Conservation (phyloP, 2,888 invertebrate genomes). For the Drosophila demipolita region DNA sequence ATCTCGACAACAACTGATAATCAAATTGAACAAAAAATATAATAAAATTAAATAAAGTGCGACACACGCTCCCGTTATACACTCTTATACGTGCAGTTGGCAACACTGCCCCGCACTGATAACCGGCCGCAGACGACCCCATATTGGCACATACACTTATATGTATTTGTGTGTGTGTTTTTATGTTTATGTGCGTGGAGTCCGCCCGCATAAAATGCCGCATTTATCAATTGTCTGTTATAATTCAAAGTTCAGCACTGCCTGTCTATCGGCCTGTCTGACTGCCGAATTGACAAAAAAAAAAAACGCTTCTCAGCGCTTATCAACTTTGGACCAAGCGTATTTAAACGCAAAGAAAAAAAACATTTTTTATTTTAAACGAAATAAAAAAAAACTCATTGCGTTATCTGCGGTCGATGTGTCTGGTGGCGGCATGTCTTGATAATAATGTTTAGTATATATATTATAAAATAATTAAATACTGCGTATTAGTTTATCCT, state of each 20-base stretch:
- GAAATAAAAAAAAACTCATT: slow-evolving; percentile 42
- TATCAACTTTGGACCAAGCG: slow-evolving; percentile 53
- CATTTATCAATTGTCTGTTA: slow-evolving; percentile 57
- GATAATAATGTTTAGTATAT: slow-evolving; percentile 12
- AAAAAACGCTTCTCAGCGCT: slow-evolving; percentile 41
- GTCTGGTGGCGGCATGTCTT: slow-evolving; percentile 41
- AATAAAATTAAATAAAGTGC: slow-evolving; percentile 43
- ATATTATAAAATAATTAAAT: slow-evolving; percentile 7
- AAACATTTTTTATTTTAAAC: not conserved
- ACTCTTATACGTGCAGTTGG: slow-evolving; percentile 31
- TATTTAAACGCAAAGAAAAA: slow-evolving; percentile 29
- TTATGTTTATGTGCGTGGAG: slow-evolving; percentile 19
- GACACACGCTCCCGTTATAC: slow-evolving; percentile 35
- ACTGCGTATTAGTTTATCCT: slow-evolving; percentile 56
- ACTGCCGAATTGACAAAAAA: slow-evolving; percentile 55
- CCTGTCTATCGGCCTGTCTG: slow-evolving; percentile 33
- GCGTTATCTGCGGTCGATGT: slow-evolving; percentile 59
- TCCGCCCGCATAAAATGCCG: slow-evolving; percentile 71
- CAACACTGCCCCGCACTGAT: slow-evolving; percentile 47
- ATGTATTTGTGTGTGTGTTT: not conserved
- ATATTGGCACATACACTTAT: slow-evolving; percentile 25
- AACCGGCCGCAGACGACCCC: slow-evolving; percentile 62
- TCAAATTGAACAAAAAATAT: slow-evolving; percentile 39
- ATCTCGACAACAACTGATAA: slow-evolving; percentile 78
- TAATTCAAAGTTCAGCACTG: slow-evolving; percentile 52